These are phyloP conservation scores for Dioctria rufipes DNA, from an alignment of 2,888 invertebrate species.

Conservation along the genomic window DNA sequence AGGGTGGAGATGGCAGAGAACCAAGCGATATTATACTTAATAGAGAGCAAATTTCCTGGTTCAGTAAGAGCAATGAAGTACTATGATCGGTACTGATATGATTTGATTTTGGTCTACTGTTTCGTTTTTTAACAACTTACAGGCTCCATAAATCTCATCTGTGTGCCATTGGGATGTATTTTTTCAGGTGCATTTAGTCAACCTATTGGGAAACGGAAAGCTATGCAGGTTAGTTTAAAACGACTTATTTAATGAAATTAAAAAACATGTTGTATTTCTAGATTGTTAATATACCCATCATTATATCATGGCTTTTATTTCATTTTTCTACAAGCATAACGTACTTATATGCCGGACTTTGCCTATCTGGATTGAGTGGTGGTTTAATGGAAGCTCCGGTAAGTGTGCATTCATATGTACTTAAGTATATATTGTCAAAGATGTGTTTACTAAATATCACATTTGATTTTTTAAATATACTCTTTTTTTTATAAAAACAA, in stretches of 20 bases:
- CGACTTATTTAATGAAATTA: not conserved
- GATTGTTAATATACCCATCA: conserved; percentile 81
- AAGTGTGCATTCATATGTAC: conserved; percentile 66
- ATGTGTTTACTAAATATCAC: not conserved
- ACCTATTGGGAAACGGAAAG: conserved; percentile 79
- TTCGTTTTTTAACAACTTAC: conserved; percentile 61
- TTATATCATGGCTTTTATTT: conserved; percentile 82
- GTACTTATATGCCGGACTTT: conserved; percentile 80
- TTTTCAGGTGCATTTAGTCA: conserved; percentile 82
- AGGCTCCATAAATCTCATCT: conserved; percentile 87
- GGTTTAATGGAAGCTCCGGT: conserved; percentile 87
- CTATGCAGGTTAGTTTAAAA: conserved; percentile 76
- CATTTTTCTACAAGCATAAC: conserved; percentile 76
- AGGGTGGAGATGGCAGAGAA: conserved; percentile 72
- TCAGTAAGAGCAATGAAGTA: conserved; percentile 73
- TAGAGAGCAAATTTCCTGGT: conserved; percentile 81
- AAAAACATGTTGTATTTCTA: conserved; percentile 59
- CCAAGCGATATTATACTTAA: conserved; percentile 73
- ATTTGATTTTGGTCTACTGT: conserved; percentile 6
- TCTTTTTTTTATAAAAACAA: not conserved
- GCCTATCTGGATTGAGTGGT: conserved; percentile 82
- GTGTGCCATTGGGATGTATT: conserved; percentile 85
- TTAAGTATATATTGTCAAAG: not conserved
- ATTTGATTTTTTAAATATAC: no score
- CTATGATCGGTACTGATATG: conserved; percentile 9